These are phyloP conservation scores for Petromus typicus DNA, from an alignment of 2,113 vertebrate species.

Conservation along the genomic window DNA sequence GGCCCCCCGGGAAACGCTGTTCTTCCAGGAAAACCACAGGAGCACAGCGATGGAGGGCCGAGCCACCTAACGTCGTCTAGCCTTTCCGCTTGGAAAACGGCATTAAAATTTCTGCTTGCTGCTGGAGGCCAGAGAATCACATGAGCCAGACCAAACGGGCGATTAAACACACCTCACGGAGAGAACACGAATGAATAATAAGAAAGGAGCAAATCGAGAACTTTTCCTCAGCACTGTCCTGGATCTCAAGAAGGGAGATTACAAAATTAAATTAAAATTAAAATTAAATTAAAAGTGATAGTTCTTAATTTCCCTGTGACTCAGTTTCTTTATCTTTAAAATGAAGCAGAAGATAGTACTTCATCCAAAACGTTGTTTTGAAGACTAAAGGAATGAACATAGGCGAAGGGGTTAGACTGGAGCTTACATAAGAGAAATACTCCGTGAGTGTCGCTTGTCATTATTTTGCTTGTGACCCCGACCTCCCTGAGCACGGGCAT, in stretches of 20 bases:
- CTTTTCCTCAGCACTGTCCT: not conserved
- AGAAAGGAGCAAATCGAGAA: not conserved
- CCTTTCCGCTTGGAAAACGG: not conserved
- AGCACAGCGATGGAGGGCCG: not conserved
- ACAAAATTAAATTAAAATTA: not conserved
- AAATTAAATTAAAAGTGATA: not conserved
- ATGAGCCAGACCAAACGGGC: not conserved
- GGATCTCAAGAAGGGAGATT: not conserved
- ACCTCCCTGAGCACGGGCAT: not conserved
- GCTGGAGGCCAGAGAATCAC: not conserved
- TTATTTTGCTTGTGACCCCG: not conserved
- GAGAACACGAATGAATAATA: not conserved
- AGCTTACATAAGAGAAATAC: not conserved
- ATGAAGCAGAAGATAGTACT: not conserved
- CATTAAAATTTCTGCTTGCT: not conserved
- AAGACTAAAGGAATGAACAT: not conserved
- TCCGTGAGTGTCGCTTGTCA: not conserved
- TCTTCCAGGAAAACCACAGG: not conserved
- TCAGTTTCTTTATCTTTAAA: conserved; percentile 6
- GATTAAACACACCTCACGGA: not conserved
- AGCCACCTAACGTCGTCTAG: not conserved
- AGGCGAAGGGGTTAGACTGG: not conserved
- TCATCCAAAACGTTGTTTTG: not conserved
- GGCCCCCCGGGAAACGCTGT: not conserved
- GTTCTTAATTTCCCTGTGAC: not conserved